Base-by-base conservation (phyloP, 2,113 vertebrate species). In the Calidris pugnax region DNA sequence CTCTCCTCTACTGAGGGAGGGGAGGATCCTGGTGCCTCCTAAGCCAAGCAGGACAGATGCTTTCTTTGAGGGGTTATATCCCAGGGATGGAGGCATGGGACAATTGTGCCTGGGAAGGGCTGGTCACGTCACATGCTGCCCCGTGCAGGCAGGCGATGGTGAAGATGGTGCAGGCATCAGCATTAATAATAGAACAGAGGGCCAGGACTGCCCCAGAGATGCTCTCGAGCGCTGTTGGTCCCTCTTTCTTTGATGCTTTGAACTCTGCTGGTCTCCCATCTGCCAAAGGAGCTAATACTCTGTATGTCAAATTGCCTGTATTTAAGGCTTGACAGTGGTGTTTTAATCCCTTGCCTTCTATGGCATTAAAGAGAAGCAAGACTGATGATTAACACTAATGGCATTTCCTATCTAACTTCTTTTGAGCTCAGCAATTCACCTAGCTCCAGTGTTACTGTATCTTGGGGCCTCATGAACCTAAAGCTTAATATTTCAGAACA, bases 271-370 rank as follows among this genome's bases (percentile, higher is more conserved):
- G 84, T 96, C 73, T 96, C 51, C 82, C 53, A 50, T 87, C 84
- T 95, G 74, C 92, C 57, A 92, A 96, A 95, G 76, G 43, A 96
- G 85, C 85, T 97, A 86, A 96, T 93, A 48, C 71, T 91, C 91
- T 63, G 15, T 83, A 76, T 79, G 50, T 93, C 72, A 94, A 85
- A 96, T 93, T 93, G 82, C n/a, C 5, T 27, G 69, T 87, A 92
- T 91, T 95, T 92, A 85, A 88, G 43, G 62, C 84, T 94, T 93
- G 67, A 77, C 69, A 83, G 92, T 89, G 69, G 89, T 72, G 90
- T 89, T 96, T 95, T 94, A 97, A 97, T 97, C 89, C 78, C 84
- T 89, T 85, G 60, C 88, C 83, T 93, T 96, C 85, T 91, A 89
- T 76, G 75, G 93, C 67, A 92, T 94, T 95, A 95, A 90, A 96